Evolutionary conservation across 2,888 invertebrate species (phyloP), one percentile per base, ranked within the genome.

Genomic region (Mactromeris polynyma): DNA sequence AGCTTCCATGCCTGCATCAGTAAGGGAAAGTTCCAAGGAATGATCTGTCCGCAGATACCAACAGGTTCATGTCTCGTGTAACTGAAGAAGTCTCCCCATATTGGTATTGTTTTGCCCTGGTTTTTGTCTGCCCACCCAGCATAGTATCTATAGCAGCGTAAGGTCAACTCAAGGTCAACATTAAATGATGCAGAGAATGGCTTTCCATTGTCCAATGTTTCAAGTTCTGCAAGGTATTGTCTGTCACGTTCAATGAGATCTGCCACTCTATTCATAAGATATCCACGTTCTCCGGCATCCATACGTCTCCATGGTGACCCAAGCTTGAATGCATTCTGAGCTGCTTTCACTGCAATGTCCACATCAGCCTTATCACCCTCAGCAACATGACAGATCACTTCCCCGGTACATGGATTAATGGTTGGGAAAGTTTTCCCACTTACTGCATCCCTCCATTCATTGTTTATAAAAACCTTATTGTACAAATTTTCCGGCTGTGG

Each of bases 1-100:
- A 99, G 97, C 97, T 99, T 99, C 99, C 99, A 99, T 17, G 98
- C 98, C 96, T 98, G 98, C 99, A 99, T 99, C 94, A 99, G 96
- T 73, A 97, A 95, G 0, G 97, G 99, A 97, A 99, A 99, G 97
- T 99, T 99, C 99, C 99, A 99, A 1, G 97, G 97, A 88, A 97
- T 97, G 90, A 97, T 97, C 93, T 97, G 97, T 7, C 97, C 98
- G 94, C 97, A 97, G 1, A 98, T 97, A 46, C 98, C 98, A 85
- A 98, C 97, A 1, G 98, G 97, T 94, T 98, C 97, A 93, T 97
- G 97, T 42, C 97, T 96, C 1, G 98, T 98, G 96, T 99, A 99
- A 0, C 98, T 97, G 95, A 99, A 97, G 93, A 96, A 97, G 85
- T 97, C 97, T 4, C 99, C 99, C 97, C 98, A 89, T 21, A 94